Percentiles rank a stretch among this genome's conserved stretches.
phyloP scores from a whole-genome alignment of 2,113 vertebrate species.

The Glaucidium brasilianum region DNA sequence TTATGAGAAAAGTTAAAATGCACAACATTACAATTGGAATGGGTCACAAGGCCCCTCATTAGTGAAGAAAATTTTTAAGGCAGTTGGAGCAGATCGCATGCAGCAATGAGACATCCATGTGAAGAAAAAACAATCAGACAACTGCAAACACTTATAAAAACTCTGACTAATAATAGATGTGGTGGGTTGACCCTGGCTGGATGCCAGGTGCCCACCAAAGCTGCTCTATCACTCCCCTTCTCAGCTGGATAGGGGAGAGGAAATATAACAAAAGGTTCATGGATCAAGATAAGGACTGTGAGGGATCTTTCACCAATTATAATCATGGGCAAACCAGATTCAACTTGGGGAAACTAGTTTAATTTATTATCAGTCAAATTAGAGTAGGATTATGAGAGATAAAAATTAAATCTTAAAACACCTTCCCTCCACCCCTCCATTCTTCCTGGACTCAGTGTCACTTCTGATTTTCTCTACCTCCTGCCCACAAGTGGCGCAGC shows the following conservation, averaged over 20 bases:
- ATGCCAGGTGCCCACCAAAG: neutral
- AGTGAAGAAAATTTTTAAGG: neutral
- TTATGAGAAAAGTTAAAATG: neutral
- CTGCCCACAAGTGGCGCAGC: neutral
- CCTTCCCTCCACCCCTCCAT: neutral
- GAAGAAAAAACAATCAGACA: neutral
- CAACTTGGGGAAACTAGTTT: neutral
- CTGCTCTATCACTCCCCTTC: no score
- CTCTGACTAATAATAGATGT: neutral
- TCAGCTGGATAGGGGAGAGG: neutral
- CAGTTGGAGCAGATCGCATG: neutral
- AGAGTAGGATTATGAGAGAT: neutral
- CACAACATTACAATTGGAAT: neutral
- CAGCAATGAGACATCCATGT: neutral
- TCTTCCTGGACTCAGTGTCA: neutral
- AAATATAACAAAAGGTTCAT: neutral
- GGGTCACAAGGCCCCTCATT: neutral
- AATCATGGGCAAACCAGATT: neutral
- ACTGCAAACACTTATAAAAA: neutral
- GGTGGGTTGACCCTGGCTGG: neutral
- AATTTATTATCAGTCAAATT: neutral
- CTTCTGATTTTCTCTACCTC: neutral
- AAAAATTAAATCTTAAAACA: neutral
- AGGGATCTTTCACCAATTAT: neutral
- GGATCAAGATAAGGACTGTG: no score